Evolutionary conservation across 2,113 vertebrate species (phyloP).

Genomic region (Zosterops pallidus): DNA sequence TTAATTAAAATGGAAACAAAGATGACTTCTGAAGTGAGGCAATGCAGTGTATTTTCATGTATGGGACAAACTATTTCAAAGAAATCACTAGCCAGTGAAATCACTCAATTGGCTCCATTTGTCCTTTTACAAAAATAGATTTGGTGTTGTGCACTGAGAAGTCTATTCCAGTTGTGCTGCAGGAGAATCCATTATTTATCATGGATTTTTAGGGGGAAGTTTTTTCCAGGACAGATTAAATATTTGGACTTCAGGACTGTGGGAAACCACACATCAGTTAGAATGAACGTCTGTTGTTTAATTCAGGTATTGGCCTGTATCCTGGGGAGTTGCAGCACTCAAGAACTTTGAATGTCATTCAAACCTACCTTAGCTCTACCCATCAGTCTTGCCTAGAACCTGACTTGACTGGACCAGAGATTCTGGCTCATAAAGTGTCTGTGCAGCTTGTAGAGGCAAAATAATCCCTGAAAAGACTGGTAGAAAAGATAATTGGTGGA

Average conservation of each 20-base stretch:
- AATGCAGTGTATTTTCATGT: not conserved
- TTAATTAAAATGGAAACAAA: not conserved
- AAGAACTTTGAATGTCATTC: not conserved
- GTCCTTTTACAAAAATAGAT: slow-evolving; percentile 18
- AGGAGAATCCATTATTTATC: not conserved
- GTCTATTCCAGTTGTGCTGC: not conserved
- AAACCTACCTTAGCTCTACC: not conserved
- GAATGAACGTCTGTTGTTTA: not conserved
- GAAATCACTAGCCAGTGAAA: slow-evolving; percentile 32
- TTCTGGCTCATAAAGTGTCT: not conserved
- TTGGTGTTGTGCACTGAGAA: not conserved
- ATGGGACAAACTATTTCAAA: slow-evolving; percentile 10
- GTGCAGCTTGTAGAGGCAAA: not conserved
- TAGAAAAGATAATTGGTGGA: not conserved
- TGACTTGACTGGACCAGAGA: not conserved
- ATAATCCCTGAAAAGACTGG: not conserved
- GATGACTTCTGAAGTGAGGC: not conserved
- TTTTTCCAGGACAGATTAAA: not conserved
- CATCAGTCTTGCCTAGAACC: not conserved
- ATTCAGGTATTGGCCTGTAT: not conserved
- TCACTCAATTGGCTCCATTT: slow-evolving; percentile 3
- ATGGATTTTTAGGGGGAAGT: not conserved
- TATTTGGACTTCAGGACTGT: not conserved
- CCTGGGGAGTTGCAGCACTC: not conserved
- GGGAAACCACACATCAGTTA: not conserved